These are phyloP conservation scores for Eilema griseolum DNA, from an alignment of 2,888 invertebrate species.

Conservation along the genomic window DNA sequence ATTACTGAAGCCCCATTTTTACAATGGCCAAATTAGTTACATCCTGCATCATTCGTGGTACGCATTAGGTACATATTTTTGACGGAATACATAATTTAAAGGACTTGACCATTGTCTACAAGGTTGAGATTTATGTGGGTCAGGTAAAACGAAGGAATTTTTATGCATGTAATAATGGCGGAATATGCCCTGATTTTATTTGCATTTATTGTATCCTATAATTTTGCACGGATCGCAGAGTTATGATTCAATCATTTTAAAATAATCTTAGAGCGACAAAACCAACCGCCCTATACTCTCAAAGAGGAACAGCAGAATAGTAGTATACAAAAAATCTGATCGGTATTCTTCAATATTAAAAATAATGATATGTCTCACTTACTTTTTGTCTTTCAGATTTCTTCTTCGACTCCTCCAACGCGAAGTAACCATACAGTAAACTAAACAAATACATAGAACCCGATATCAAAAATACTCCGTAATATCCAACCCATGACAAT, in stretches of 20 bases:
- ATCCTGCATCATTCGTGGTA: not conserved
- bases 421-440: conserved; percentile 90
- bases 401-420: conserved; percentile 89
- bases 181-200: not conserved
- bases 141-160: not conserved
- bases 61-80: not conserved
- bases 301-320: no score
- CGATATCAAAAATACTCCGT: conserved; percentile 92
- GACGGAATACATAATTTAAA: not conserved
- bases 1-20: not conserved
- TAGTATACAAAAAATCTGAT: not conserved
- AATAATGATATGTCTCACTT: conserved; percentile 41
- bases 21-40: not conserved
- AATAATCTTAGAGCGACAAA: no score
- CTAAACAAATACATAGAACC: conserved; percentile 91
- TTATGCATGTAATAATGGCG: not conserved
- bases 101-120: not conserved
- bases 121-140: not conserved
- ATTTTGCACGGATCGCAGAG: not conserved
- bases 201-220: not conserved
- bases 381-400: conserved; percentile 57
- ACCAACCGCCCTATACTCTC: no score
- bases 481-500: conserved; percentile 90
- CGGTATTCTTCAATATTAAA: not conserved
- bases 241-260: no score